These are phyloP conservation scores for Leucophora obtusa DNA, from an alignment of 2,888 invertebrate species.

Conservation along the genomic window DNA sequence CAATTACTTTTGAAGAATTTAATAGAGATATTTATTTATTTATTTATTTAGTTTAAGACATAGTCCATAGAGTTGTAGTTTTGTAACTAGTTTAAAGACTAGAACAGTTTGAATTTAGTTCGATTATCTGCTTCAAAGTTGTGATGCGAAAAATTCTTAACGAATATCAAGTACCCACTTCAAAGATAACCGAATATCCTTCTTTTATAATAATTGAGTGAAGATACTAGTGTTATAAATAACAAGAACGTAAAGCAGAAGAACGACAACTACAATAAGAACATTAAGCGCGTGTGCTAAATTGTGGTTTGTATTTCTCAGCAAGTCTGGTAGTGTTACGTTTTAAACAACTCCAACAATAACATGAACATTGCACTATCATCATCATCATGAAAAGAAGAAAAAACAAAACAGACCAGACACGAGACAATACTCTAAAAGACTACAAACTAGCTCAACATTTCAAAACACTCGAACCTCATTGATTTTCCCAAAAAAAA, in stretches of 20 bases:
- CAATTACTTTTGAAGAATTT: too few species aligned
- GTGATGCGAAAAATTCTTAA: too few species aligned
- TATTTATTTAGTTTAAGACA: too few species aligned
- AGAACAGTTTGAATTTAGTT: too few species aligned
- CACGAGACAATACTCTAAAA: conserved; percentile 52
- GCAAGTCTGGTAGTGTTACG: conserved; percentile 37
- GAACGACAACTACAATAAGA: conserved; percentile 41
- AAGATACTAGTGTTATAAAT: conserved; percentile 36
- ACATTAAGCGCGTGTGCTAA: conserved; percentile 63
- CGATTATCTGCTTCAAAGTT: too few species aligned
- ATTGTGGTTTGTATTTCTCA: conserved; percentile 49
- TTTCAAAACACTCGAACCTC: conserved; percentile 30
- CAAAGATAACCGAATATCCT: too few species aligned
- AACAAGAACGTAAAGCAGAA: conserved; percentile 38
- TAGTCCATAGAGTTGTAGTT: too few species aligned
- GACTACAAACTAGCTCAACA: conserved; percentile 25
- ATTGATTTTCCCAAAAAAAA: conserved; percentile 35
- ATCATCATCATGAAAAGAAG: conserved; percentile 24
- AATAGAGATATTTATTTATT: too few species aligned
- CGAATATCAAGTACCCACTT: too few species aligned
- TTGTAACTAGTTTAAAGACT: too few species aligned
- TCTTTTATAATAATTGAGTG: too few species aligned
- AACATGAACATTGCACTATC: conserved; percentile 53
- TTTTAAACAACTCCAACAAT: conserved; percentile 39
- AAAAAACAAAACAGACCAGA: conserved; percentile 41